Conservation (phyloP, 2,113 vertebrate species). For the Gymnorhina tibicen region DNA sequence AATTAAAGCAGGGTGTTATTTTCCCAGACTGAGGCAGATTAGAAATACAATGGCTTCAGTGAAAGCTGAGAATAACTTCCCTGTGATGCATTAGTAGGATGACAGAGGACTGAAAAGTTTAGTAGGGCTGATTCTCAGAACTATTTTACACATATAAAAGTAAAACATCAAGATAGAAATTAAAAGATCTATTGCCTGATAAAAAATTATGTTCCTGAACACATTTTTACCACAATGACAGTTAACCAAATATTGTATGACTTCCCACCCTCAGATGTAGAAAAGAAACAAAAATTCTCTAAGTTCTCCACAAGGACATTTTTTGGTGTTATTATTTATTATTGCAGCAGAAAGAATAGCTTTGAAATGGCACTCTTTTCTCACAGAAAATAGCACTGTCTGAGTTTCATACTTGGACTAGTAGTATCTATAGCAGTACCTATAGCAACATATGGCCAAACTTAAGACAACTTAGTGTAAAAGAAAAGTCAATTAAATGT, state of each 20-base stretch:
- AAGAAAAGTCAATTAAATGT: constrained; percentile 34
- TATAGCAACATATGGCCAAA: background rate
- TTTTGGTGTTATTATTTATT: background rate
- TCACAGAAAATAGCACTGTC: background rate
- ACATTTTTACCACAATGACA: background rate
- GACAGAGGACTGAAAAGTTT: constrained; percentile 43
- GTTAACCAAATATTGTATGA: background rate
- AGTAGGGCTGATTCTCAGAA: constrained; percentile 31
- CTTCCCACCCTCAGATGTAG: background rate
- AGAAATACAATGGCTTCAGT: constrained; percentile 47
- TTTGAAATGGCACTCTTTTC: background rate
- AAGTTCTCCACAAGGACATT: background rate
- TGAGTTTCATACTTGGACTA: background rate
- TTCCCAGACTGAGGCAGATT: constrained; percentile 50
- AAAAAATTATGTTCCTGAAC: background rate
- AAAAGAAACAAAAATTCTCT: background rate
- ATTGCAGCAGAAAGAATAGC: background rate
- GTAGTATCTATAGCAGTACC: background rate
- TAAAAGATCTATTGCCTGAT: background rate
- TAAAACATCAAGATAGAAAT: constrained; percentile 6
- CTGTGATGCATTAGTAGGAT: constrained; percentile 28
- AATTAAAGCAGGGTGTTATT: constrained; percentile 51
- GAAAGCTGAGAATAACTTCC: constrained; percentile 53
- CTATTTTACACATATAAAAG: background rate
- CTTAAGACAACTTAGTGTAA: background rate